A percentile compares a stretch with the other conserved stretches of the same genome.
Conservation (phyloP, 2,888 invertebrate genomes). For the Dioctria linearis region DNA sequence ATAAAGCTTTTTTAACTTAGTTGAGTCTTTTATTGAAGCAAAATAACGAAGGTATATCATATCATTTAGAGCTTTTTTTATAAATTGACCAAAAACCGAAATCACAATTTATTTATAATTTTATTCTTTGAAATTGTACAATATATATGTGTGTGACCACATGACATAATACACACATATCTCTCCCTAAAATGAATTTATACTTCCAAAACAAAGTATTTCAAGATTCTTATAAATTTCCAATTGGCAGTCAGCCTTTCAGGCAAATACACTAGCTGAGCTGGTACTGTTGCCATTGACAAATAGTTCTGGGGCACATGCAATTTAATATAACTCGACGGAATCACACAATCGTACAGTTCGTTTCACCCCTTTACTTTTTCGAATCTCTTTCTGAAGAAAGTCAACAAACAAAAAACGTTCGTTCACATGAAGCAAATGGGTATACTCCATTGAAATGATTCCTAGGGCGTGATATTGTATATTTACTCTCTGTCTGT, state of each 20-base stretch:
- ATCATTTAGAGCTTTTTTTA: no score
- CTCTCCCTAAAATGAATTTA: background rate
- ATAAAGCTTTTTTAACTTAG: no score
- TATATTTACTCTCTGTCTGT: slow-evolving; percentile 16
- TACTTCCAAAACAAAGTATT: slow-evolving; percentile 11
- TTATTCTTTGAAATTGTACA: no score
- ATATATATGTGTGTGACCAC: no score
- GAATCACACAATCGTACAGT: background rate
- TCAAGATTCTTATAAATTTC: slow-evolving; percentile 30
- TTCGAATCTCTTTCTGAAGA: background rate
- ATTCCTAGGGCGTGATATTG: slow-evolving; percentile 38
- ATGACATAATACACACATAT: background rate
- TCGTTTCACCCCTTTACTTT: background rate
- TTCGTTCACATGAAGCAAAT: background rate
- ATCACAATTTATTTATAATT: no score
- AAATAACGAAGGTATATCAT: no score
- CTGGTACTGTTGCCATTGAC: slow-evolving; percentile 5
- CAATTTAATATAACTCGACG: slow-evolving; percentile 34
- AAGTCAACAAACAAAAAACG: background rate
- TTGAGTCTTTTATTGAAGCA: no score
- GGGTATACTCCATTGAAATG: slow-evolving; percentile 31
- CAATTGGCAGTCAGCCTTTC: slow-evolving; percentile 11
- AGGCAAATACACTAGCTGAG: slow-evolving; percentile 13
- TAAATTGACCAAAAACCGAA: no score
- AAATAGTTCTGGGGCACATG: slow-evolving; percentile 32